Base-by-base conservation (phyloP, 2,888 invertebrate species). In the Ochropleura leucogaster region DNA sequence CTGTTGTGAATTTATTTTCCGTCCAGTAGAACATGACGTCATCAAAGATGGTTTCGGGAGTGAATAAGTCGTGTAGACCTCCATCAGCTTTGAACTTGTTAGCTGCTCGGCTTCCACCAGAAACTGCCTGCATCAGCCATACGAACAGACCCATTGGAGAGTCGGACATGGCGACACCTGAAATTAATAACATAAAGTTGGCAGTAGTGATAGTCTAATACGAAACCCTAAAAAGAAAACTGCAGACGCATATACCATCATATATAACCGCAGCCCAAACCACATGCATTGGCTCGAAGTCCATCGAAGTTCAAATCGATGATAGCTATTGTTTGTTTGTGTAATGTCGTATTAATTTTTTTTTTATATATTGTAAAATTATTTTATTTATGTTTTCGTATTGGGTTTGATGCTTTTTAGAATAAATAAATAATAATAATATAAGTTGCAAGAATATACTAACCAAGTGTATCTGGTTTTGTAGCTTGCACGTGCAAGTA, bases 381-480 rank as follows among this genome's bases (percentile, higher is more conserved):
- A 30, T 30, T 30, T 30, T 30, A 30, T 30, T 30, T 30, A 30
- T 30, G 30, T 2, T 30, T 30, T 30, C 1, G 3, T 30, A 30
- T 30, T 30, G 30, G 30, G 30, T 30, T 30, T 30, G 30, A 30
- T 30, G 3, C 30, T 30, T 30, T 30, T 30, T 30, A 30, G 30
- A 2, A 30, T 30, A 30, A 30, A 30, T 30, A 30, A 30, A 30
- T 30, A 30, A 30, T 30, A 30, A 30, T 30, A 30, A 30, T 30
- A 30, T 6, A 55, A 60, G 16, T 18, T n/a, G 18, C 18, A 42
- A 60, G 18, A 62, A n/a, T 42, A 0, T 14, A 62, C 80, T 9
- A 68, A 87, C 87, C 87, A 64, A 87, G 0, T 49, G 79, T 85
- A 53, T 87, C 87, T 49, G 87, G 87, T 76, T 86, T 86, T 6